Base-by-base conservation (phyloP, 37 sponge, comb jelly and placozoan genomes). In the Ephydatia muelleri region DNA sequence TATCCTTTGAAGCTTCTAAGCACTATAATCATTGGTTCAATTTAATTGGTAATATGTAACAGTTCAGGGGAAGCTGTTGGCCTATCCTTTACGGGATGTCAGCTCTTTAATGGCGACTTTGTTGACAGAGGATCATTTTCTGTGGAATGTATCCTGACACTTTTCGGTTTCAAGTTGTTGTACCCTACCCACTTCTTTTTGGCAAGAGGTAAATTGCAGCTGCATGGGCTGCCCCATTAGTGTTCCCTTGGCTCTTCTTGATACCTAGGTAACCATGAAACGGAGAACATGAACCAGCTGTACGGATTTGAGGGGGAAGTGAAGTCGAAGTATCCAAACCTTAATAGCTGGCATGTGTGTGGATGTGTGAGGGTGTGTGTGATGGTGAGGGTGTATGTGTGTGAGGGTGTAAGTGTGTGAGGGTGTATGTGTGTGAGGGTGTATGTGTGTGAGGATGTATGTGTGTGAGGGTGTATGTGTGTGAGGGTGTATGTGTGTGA, bases 41-140 rank as follows among this genome's bases (percentile, higher is more conserved):
- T n/a, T 68, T 34, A 4, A 8, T 37, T 66, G 27, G 25, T 33
- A 19, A 49, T 6, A 65, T 9, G n/a, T 5, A 65, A 32, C 27
- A 34, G 38, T 6, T 65, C n/a, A 33, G 3, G 37, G 27, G 38
- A 5, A 22, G 25, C 68, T 43, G 19, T 84, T 76, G 39, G 6
- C 22, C 83, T 49, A 69, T 30, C 65, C 66, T 30, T 64, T 25
- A 23, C 74, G 27, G 29, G 22, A 33, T 88, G 38, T 21, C 43
- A 95, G 96, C 89, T 99, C 5, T 99, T 99, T 76, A 99, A 99
- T 78, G 99, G 99, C 23, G 99, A 99, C 80, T 99, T 99, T 93
- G 99, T 99, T 2, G 99, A 99, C 79, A 70, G 99, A 79, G 99
- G 99, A 0, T 94, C 97, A 0, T 99, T 99, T 70, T 96, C 97